These are phyloP conservation scores for Gopherus evgoodei DNA, from an alignment of 2,113 vertebrate genomes.

Conservation along the genomic window DNA sequence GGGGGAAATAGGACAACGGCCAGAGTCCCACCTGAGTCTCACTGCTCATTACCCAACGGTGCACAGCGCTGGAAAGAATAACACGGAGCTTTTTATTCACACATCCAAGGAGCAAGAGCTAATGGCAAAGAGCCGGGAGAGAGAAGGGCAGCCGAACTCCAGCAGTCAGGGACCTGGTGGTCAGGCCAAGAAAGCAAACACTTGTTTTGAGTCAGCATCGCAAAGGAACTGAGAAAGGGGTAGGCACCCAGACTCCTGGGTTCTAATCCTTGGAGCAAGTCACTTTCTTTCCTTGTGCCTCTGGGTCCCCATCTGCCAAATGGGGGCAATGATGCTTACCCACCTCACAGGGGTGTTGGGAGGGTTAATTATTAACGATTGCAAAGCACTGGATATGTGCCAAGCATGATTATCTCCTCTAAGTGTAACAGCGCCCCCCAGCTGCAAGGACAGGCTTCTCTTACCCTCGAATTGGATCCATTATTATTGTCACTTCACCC, in stretches of 20 bases:
- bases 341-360: too few species aligned
- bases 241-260: background rate
- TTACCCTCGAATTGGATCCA: background rate
- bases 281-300: background rate
- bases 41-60: background rate
- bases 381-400: background rate
- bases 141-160: background rate
- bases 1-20: fast-evolving
- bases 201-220: fast-evolving
- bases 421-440: background rate
- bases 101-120: background rate
- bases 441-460: background rate
- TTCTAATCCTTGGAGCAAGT: background rate
- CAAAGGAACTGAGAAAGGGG: too few species aligned
- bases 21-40: background rate
- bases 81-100: background rate
- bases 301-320: too few species aligned
- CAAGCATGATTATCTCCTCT: background rate
- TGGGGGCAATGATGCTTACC: background rate
- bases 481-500: background rate
- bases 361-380: background rate
- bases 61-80: slow-evolving; percentile 28
- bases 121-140: background rate
- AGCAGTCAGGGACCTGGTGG: background rate
- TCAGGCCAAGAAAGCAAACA: background rate